A percentile compares a stretch with the other conserved stretches of the same genome.
phyloP scores from a whole-genome alignment of 1,140 invertebrate species.

The Pectinophora gossypiella region DNA sequence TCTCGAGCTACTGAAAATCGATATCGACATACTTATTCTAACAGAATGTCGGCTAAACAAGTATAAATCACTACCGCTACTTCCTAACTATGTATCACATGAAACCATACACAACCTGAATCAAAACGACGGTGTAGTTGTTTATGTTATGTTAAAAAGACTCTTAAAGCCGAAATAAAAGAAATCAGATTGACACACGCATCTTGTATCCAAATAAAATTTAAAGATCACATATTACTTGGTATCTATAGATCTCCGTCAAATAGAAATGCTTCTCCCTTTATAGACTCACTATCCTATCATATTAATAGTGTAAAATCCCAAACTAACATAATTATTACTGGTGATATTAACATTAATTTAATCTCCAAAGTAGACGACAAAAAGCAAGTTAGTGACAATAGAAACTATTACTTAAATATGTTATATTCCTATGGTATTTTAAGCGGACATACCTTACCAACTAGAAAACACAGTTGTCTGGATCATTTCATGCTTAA shows the following conservation, averaged over 20 bases:
- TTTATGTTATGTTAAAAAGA: conserved; percentile 9
- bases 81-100: conserved; percentile 13
- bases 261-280: conserved; percentile 13
- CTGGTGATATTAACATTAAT: conserved; percentile 30
- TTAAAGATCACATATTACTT: not conserved
- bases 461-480: conserved; percentile 21
- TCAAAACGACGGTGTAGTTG: conserved; percentile 20
- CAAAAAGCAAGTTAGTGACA: conserved; percentile 10
- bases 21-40: too few species aligned
- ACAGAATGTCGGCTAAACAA: too few species aligned
- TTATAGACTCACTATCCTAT: conserved; percentile 13
- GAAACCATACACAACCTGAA: conserved; percentile 10
- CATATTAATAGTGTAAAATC: conserved; percentile 11
- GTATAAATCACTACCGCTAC: too few species aligned
- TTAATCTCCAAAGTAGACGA: conserved; percentile 11
- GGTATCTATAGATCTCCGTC: conserved; percentile 19
- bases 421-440: conserved; percentile 18
- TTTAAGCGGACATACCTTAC: conserved; percentile 17
- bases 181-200: conserved; percentile 12
- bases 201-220: conserved; percentile 10
- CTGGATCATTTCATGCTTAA: conserved; percentile 29
- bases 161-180: conserved; percentile 1
- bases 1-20: too few species aligned
- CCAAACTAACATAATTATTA: conserved; percentile 14
- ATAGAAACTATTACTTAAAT: conserved; percentile 23